Evolutionary conservation across 23 tunicate species (phyloP).

Genomic region (Ciona savignyi): DNA sequence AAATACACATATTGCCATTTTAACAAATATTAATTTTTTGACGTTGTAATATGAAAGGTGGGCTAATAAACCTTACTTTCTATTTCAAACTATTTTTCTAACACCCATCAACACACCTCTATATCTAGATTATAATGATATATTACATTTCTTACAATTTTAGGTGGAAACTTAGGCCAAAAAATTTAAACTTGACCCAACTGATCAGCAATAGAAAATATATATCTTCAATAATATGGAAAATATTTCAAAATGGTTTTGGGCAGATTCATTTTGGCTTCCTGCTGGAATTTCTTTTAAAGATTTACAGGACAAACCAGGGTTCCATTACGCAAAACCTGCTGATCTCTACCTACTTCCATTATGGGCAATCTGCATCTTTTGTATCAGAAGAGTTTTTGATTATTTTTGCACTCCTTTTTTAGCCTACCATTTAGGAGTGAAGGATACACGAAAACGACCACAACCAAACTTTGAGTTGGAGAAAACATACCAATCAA

Average conservation of each 20-base stretch:
- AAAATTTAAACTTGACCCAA: too few relatives aligned
- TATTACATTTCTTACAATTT: too few relatives aligned
- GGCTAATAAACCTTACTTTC: too few relatives aligned
- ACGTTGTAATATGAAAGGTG: too few relatives aligned
- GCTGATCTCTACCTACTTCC: constrained; percentile 67
- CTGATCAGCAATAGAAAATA: too few relatives aligned
- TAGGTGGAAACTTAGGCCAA: too few relatives aligned
- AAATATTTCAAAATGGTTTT: constrained; percentile 58
- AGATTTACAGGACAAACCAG: constrained; percentile 68
- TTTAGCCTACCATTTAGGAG: constrained; percentile 17
- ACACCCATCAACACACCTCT: too few relatives aligned
- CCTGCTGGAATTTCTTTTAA: constrained; percentile 78
- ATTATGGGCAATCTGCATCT: constrained; percentile 55
- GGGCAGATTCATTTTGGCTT: constrained; percentile 74
- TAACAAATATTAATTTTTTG: too few relatives aligned
- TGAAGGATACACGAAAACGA: constrained; percentile 8
- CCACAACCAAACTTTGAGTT: constrained; percentile 12
- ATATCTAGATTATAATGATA: too few relatives aligned
- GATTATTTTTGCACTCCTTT: constrained; percentile 39
- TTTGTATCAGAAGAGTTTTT: constrained; percentile 46
- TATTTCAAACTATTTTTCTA: too few relatives aligned
- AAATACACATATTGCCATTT: too few relatives aligned
- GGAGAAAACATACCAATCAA: constrained; percentile 17
- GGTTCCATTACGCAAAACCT: constrained; percentile 71
- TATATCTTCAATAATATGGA: constrained; percentile 15